Base-by-base conservation (phyloP, 1,140 invertebrate species). In the Oncopodura yosiiana region DNA sequence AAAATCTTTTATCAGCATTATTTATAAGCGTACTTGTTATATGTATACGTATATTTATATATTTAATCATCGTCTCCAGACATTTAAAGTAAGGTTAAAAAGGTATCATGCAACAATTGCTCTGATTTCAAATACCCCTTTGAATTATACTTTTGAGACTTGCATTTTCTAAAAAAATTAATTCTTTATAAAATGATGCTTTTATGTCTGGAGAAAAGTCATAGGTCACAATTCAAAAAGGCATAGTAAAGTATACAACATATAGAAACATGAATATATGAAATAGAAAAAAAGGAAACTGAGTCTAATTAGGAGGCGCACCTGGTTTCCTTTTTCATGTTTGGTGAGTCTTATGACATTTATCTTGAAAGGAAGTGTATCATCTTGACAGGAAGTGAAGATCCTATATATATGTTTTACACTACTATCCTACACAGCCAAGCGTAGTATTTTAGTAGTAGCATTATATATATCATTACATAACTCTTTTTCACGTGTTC, bases 311-410 rank as follows among this genome's bases (percentile, higher is more conserved):
- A 14, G 53, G 18, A 41, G 49, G 59, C 44, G 38, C 59, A 61
- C 59, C 59, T 61, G 59, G 59, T 56, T 61, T 61, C 59, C 59
- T 61, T 54, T 60, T 61, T 57, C 59, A 61, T 61, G 59, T 51
- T 49, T 39, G 42, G 36, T 48, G 49, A 41, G 34, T 52, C 49
- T 56, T 51, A 49, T 55, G 53, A 55, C 58, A 56, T 54, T 60
- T 57, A 61, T 56, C 54, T 61, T 43, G 24, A 61, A 45, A 61
- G 54, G 59, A 57, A 61, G 51, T 56, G 36, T 39, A 61, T 57
- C 59, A 52, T 61, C 59, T 55, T 56, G 53, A 37, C 46, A 57
- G 59, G 59, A 61, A 61, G 54, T 61, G 29, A 61, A 54, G 50
- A 56, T 56, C 48, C 52, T 29, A 27, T 9, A 48, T 48, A 6